These are phyloP conservation scores for Ips nitidus DNA, from an alignment of 1,140 invertebrate species.

Conservation along the genomic window DNA sequence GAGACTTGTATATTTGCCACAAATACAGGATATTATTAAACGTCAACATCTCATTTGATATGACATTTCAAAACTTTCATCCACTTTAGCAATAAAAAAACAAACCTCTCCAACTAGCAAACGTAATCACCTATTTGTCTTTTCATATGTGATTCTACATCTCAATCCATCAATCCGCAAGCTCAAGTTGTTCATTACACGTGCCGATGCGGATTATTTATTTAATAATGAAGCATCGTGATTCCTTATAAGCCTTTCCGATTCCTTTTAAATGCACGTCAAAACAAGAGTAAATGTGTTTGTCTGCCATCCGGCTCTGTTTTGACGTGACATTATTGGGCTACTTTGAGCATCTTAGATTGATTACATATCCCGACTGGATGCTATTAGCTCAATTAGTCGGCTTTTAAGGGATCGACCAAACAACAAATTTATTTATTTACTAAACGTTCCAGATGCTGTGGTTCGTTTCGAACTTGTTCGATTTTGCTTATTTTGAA, in stretches of 20 bases:
- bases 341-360: conserved; percentile 18
- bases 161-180: too few species aligned
- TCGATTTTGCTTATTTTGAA: neutral
- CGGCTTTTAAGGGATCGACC: conserved; percentile 8
- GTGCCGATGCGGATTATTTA: neutral
- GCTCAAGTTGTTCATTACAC: too few species aligned
- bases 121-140: too few species aligned
- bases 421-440: conserved; percentile 18
- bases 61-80: too few species aligned
- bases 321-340: conserved; percentile 17
- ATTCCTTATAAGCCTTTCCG: neutral
- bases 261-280: conserved; percentile 19
- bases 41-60: too few species aligned
- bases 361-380: conserved; percentile 10
- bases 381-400: conserved; percentile 13
- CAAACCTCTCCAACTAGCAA: too few species aligned
- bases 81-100: too few species aligned
- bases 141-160: too few species aligned
- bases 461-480: neutral
- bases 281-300: conserved; percentile 14
- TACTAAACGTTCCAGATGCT: conserved; percentile 1
- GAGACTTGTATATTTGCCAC: too few species aligned
- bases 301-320: conserved; percentile 14
- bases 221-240: conserved; percentile 2
- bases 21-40: too few species aligned